phyloP scores from a whole-genome alignment of 1,140 invertebrate species.

The Apis cerana region DNA sequence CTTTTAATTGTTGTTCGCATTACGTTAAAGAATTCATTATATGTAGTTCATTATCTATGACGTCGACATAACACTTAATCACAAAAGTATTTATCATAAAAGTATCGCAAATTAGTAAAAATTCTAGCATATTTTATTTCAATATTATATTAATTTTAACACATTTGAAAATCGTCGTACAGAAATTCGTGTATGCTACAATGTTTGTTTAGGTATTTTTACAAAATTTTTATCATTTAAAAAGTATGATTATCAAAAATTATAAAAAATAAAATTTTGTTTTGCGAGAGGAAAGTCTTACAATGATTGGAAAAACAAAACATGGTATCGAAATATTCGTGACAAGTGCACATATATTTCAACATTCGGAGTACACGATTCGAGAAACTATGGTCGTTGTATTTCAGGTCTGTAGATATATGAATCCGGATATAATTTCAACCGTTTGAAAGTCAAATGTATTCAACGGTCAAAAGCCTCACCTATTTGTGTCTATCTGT shows the following conservation, averaged over 20 bases:
- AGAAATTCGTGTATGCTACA: not conserved
- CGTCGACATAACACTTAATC: not conserved
- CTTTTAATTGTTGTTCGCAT: not conserved
- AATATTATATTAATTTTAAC: not conserved
- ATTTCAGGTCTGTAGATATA: constrained; percentile 3
- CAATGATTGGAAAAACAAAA: not conserved
- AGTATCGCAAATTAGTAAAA: not conserved
- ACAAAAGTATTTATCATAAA: not conserved
- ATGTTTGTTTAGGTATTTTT: not conserved
- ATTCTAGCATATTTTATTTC: not conserved
- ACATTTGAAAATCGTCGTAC: not conserved
- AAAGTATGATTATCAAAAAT: not conserved
- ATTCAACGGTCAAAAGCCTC: constrained; percentile 40
- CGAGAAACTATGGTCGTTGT: not conserved
- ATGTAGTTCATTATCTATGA: not conserved
- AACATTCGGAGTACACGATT: not conserved
- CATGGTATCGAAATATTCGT: not conserved
- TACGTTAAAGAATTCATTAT: too few relatives aligned
- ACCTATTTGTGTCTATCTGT: constrained; percentile 40
- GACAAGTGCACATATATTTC: not conserved
- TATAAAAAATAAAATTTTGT: not conserved
- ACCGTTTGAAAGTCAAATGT: constrained; percentile 56
- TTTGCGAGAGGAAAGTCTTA: not conserved
- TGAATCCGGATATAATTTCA: constrained; percentile 42
- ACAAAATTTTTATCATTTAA: too few relatives aligned